Conservation (phyloP, 2,797 vertebrate genomes). For the Allobates femoralis region DNA sequence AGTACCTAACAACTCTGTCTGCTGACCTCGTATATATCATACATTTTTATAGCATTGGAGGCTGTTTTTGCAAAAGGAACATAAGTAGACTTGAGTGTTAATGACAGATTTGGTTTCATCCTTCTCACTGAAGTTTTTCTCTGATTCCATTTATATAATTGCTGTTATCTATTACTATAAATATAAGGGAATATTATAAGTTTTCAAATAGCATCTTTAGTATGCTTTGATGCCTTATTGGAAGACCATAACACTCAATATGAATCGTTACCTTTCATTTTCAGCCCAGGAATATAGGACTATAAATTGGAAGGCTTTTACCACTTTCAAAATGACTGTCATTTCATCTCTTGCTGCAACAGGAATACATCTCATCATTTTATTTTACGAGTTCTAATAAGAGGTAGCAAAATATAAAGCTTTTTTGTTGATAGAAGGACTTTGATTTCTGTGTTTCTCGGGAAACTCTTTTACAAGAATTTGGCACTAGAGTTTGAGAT, state of each 20-base stretch:
- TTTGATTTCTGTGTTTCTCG: constrained; percentile 30
- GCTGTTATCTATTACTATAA: constrained; percentile 32
- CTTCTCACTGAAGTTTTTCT: constrained; percentile 18
- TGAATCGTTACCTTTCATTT: constrained; percentile 43
- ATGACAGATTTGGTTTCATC: constrained; percentile 26
- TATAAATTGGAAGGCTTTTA: constrained; percentile 50
- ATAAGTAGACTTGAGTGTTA: constrained; percentile 4
- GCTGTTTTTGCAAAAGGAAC: background rate
- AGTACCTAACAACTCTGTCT: constrained; percentile 57
- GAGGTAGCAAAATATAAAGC: constrained; percentile 27
- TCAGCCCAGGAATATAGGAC: constrained; percentile 15
- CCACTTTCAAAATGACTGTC: constrained; percentile 48
- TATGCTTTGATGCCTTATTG: constrained; percentile 15
- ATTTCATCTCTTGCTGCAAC: constrained; percentile 39
- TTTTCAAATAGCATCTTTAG: constrained; percentile 42
- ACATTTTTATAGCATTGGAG: constrained; percentile 46
- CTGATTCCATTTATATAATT: constrained; percentile 26
- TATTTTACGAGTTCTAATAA: constrained; percentile 45
- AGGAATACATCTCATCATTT: constrained; percentile 46
- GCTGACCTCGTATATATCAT: constrained; percentile 55
- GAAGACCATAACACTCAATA: constrained; percentile 25
- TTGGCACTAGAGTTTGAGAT: background rate
- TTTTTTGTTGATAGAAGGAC: constrained; percentile 30
- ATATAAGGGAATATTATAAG: background rate
- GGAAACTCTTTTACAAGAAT: constrained; percentile 16